Base-by-base conservation (phyloP, 2,113 vertebrate genomes). In the Aphyosemion australe region DNA sequence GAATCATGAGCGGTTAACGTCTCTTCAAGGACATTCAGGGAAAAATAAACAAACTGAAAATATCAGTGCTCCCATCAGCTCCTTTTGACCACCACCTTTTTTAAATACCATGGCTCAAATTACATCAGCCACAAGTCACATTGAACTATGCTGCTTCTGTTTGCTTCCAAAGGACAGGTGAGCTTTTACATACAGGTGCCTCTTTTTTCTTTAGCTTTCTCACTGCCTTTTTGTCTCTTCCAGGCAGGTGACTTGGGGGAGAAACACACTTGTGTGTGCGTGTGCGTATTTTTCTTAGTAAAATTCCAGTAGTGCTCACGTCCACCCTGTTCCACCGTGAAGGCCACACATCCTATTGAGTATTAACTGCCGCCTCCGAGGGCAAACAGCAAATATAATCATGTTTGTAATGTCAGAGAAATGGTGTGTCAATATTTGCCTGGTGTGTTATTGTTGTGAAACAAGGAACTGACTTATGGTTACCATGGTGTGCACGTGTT, bases 341-440 rank as follows among this genome's bases (percentile, higher is more conserved):
- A 42, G 48, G 12, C 7, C 48, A 46, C 51, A 67, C 60, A 76
- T 66, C 65, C 84, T 61, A 78, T 74, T 82, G 77, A 89, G 87
- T 82, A 78, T 78, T 87, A 89, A 88, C 89, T 78, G 90, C 82
- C 84, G 75, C 75, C 68, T 83, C 83, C 80, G 34, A 48, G 69
- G 72, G 81, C 84, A 88, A 92, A 91, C 86, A 84, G 73, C 72
- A 87, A 82, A 86, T 83, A 89, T 81, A 89, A 88, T 91, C 80
- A 80, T 83, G 82, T 84, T 87, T 87, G 87, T 88, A 87, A 88
- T 88, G 85, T 82, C 80, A 83, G 83, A 90, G 26, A 26, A 92
- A 87, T 85, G 39, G 78, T 56, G 78, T 86, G 87, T 88, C 90
- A 91, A 92, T 92, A 92, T 92, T 92, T 91, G 82, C 84, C 54